These are phyloP conservation scores for Drosophila baimaii DNA, from an alignment of 1,140 invertebrate species.

Conservation along the genomic window DNA sequence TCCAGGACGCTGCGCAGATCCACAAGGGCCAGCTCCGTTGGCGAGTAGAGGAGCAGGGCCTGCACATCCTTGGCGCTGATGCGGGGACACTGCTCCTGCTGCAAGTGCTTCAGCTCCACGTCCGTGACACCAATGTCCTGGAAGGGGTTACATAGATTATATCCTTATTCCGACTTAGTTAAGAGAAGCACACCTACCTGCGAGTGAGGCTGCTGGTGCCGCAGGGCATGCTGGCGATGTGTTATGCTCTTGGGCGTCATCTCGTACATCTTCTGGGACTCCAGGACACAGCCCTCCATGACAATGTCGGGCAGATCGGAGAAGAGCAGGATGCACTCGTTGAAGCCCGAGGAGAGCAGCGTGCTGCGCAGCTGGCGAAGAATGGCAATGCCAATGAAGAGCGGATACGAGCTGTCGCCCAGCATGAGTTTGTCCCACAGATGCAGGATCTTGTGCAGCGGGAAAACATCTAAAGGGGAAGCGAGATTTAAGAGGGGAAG, in stretches of 20 bases:
- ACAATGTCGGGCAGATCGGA: conserved; percentile 99
- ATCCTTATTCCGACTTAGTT: not conserved
- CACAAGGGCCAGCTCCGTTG: conserved; percentile 89
- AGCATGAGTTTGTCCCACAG: conserved; percentile 98
- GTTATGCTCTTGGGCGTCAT: conserved; percentile 95
- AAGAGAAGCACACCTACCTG: conserved; percentile 20
- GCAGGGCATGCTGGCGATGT: conserved; percentile 87
- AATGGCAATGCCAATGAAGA: conserved; percentile 97
- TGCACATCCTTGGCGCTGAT: conserved; percentile 94
- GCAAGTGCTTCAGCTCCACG: conserved; percentile 88
- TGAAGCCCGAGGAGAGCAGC: conserved; percentile 95
- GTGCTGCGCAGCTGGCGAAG: conserved; percentile 94
- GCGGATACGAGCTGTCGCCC: conserved; percentile 96
- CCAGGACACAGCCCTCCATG: conserved; percentile 95
- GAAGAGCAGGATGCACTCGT: conserved; percentile 98
- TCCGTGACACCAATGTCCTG: conserved; percentile 88
- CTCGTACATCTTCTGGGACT: conserved; percentile 94
- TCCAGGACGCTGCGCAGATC: conserved; percentile 90
- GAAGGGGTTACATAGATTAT: not conserved
- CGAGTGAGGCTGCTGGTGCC: conserved; percentile 36
- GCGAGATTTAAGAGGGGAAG: not conserved
- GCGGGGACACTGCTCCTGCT: conserved; percentile 90
- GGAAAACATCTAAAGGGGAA: conserved; percentile 93
- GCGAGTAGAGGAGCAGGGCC: conserved; percentile 88
- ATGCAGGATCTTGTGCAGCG: conserved; percentile 98